These are phyloP conservation scores for Rhinogobius similis DNA, from an alignment of 2,113 vertebrate species.

Conservation along the genomic window DNA sequence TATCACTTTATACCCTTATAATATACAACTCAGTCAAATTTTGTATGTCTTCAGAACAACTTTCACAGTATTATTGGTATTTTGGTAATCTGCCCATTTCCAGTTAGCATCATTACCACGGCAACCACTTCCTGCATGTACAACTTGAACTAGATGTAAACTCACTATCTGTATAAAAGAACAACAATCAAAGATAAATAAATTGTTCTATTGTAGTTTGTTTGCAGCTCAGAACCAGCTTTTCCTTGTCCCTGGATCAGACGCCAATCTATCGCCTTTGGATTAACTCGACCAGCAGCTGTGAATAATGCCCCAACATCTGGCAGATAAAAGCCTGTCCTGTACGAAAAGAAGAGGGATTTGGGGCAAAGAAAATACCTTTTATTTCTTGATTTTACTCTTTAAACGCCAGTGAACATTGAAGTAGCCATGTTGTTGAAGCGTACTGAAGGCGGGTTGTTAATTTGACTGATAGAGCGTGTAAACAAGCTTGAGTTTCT, in stretches of 20 bases:
- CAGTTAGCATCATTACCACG: too few relatives aligned
- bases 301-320: background rate
- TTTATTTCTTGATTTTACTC: background rate
- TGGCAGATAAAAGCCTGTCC: background rate
- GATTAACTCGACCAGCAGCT: background rate
- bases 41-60: too few relatives aligned
- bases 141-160: too few relatives aligned
- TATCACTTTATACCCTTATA: too few relatives aligned
- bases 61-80: too few relatives aligned
- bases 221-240: background rate
- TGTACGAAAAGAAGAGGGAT: background rate
- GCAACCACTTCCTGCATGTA: too few relatives aligned
- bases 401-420: background rate
- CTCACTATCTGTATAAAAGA: too few relatives aligned
- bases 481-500: conserved; percentile 4
- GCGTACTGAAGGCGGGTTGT: background rate
- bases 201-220: background rate
- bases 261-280: background rate
- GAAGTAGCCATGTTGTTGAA: background rate
- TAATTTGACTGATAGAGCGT: background rate
- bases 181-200: too few relatives aligned
- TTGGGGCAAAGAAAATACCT: background rate
- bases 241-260: background rate
- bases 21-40: too few relatives aligned
- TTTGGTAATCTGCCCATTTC: too few relatives aligned